Conservation (phyloP, 2,113 vertebrate genomes). For the Paramormyrops kingsleyae region DNA sequence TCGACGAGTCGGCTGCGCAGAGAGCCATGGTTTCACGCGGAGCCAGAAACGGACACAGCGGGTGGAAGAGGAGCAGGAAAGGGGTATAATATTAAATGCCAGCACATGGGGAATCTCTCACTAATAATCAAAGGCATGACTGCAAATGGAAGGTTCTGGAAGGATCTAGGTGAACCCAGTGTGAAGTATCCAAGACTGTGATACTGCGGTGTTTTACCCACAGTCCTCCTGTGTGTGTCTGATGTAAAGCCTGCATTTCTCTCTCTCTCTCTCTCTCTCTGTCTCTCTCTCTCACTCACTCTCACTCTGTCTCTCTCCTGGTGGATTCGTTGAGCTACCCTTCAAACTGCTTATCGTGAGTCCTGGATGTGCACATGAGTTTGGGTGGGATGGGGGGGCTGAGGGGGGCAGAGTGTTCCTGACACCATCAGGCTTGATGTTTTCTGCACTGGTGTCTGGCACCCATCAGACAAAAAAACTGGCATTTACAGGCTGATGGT, state of each 20-base stretch:
- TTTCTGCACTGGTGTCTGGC: neutral
- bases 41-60: neutral
- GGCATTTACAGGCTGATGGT: neutral
- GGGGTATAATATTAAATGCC: neutral
- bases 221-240: neutral
- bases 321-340: neutral
- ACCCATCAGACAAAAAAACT: neutral
- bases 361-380: neutral
- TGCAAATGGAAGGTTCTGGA: neutral
- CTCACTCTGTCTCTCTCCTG: neutral
- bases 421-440: neutral
- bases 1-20: neutral
- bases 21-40: neutral
- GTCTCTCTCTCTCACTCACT: neutral
- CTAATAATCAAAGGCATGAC: neutral
- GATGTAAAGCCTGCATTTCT: neutral
- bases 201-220: conserved; percentile 44
- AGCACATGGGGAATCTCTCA: neutral
- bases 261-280: neutral
- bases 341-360: neutral
- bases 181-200: neutral
- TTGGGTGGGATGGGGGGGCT: neutral
- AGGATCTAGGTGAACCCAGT: neutral
- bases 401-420: neutral
- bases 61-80: neutral